phyloP scores from a whole-genome alignment of 2,888 invertebrate species.

The Neoaliturus tenellus region DNA sequence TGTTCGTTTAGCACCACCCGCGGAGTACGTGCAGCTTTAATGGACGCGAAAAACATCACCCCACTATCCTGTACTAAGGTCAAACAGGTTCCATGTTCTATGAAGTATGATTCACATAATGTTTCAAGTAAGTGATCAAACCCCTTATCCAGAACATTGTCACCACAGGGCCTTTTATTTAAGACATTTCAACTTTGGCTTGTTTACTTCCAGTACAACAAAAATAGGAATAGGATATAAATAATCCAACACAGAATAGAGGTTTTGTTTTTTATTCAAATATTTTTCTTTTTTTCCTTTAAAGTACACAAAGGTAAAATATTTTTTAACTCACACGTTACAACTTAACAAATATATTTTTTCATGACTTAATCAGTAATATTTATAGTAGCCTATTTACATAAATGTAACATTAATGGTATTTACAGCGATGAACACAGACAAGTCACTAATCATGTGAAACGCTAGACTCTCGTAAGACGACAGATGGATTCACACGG shows the following conservation, averaged over 20 bases:
- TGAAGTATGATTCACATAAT: no score
- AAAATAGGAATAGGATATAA: background rate
- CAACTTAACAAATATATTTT: slow-evolving; percentile 63
- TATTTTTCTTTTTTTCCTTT: slow-evolving; percentile 58
- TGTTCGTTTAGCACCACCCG: no score
- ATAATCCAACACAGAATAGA: slow-evolving; percentile 15
- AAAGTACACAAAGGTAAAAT: slow-evolving; percentile 64
- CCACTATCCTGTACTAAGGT: no score
- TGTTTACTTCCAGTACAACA: no score
- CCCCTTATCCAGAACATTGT: no score
- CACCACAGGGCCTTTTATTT: no score
- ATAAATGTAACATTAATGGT: slow-evolving; percentile 61
- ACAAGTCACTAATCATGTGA: slow-evolving; percentile 61
- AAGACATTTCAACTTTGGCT: no score
- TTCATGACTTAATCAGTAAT: slow-evolving; percentile 59
- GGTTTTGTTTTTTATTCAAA: slow-evolving; percentile 61
- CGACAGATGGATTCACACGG: slow-evolving; percentile 35
- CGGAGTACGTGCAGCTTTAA: no score
- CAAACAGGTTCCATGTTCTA: no score
- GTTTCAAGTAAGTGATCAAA: no score
- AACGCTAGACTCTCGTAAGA: slow-evolving; percentile 52
- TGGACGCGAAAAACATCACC: no score
- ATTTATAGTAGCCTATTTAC: slow-evolving; percentile 58
- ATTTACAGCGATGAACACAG: slow-evolving; percentile 62
- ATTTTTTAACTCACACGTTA: slow-evolving; percentile 62